phyloP scores from a whole-genome alignment of 2,888 invertebrate species.

The Rhagonycha lutea region DNA sequence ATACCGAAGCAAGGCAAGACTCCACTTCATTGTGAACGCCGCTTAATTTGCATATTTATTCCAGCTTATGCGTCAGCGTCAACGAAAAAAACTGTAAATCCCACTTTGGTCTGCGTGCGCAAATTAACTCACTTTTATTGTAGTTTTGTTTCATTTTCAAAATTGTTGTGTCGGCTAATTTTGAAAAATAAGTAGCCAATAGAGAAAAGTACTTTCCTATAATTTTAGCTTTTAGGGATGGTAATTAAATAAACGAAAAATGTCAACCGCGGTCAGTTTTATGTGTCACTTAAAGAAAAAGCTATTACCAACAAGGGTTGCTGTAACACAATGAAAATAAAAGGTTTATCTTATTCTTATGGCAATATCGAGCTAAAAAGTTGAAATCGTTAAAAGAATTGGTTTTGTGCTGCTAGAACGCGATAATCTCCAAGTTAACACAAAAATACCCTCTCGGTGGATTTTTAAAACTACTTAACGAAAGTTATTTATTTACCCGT shows the following conservation, averaged over 20 bases:
- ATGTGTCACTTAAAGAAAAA: conserved; percentile 11
- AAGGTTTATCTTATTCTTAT: conserved; percentile 19
- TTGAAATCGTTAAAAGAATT: conserved; percentile 20
- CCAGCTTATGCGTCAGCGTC: too few species aligned
- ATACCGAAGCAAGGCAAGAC: too few species aligned
- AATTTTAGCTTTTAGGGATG: neutral
- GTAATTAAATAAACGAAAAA: conserved; percentile 16
- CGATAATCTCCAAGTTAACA: conserved; percentile 12
- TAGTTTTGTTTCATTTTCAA: neutral
- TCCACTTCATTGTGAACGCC: too few species aligned
- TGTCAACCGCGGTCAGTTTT: conserved; percentile 4
- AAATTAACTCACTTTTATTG: neutral
- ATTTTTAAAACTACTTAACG: conserved; percentile 2
- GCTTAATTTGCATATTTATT: too few species aligned
- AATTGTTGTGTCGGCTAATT: neutral
- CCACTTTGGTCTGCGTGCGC: neutral
- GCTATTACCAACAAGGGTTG: conserved; percentile 3
- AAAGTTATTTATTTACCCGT: neutral
- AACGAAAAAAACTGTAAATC: too few species aligned
- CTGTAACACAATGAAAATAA: conserved; percentile 21
- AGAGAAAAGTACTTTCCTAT: neutral
- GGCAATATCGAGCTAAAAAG: conserved; percentile 18
- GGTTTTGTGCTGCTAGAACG: conserved; percentile 12
- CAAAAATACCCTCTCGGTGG: conserved; percentile 7
- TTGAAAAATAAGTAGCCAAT: neutral